phyloP scores from a whole-genome alignment of 2,797 vertebrate species.

The Coccyzus lansbergi region DNA sequence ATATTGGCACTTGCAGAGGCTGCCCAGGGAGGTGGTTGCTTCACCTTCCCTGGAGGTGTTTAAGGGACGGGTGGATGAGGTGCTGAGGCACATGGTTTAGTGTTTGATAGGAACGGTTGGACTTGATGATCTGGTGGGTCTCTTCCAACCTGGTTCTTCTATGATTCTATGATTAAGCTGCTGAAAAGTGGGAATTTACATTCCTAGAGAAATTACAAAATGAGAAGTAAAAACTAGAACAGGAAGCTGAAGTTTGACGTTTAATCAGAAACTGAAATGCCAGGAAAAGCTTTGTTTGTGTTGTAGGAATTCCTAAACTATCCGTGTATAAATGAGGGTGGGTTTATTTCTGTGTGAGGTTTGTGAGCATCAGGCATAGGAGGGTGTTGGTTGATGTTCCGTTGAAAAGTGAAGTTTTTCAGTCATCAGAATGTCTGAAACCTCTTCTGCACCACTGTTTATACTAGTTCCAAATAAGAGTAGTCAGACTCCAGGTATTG shows the following conservation, averaged over 20 bases:
- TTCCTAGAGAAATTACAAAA: not conserved
- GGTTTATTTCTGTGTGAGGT: not conserved
- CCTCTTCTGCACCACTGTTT: not conserved
- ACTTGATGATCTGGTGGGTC: no score
- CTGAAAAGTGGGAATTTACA: not conserved
- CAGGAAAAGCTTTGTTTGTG: not conserved
- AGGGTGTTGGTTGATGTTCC: not conserved
- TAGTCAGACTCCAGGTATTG: not conserved
- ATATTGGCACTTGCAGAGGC: no score
- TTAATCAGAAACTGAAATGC: not conserved
- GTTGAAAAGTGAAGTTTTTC: not conserved
- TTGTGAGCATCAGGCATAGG: not conserved
- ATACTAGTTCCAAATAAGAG: not conserved
- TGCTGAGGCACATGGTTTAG: no score
- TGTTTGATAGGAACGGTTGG: no score
- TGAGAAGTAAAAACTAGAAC: not conserved
- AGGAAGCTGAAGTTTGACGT: not conserved
- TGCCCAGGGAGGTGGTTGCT: no score
- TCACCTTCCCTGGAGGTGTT: no score
- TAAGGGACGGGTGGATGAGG: no score
- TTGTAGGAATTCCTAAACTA: not conserved
- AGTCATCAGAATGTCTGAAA: accelerated
- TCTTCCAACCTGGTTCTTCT: no score
- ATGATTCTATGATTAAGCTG: no score
- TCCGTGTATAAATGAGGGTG: not conserved